These are phyloP conservation scores for Diphyllodes magnificus DNA, from an alignment of 2,113 vertebrate genomes.

Conservation along the genomic window DNA sequence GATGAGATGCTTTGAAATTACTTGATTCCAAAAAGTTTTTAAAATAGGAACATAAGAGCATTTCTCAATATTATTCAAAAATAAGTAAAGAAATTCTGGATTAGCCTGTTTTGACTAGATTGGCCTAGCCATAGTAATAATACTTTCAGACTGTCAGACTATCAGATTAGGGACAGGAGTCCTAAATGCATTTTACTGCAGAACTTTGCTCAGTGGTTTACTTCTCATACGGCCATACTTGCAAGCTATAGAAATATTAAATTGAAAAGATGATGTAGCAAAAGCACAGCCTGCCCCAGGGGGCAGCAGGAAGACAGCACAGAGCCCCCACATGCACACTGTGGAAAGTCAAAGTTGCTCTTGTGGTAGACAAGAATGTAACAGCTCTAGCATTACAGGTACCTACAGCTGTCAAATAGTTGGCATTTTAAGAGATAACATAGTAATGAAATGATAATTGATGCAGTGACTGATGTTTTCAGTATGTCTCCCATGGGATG, in stretches of 20 bases:
- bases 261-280: background rate
- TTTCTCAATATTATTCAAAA: background rate
- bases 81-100: background rate
- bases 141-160: background rate
- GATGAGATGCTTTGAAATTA: background rate
- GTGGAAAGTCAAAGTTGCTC: background rate
- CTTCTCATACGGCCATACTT: background rate
- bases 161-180: background rate
- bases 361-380: background rate
- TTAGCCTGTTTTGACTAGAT: background rate
- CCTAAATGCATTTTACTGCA: background rate
- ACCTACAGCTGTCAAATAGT: background rate
- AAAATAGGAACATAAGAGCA: background rate
- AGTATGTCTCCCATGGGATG: background rate
- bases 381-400: background rate
- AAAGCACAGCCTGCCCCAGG: background rate
- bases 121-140: background rate
- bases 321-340: accelerated
- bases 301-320: background rate
- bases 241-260: background rate
- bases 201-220: background rate
- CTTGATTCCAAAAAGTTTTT: background rate
- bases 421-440: background rate
- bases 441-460: background rate
- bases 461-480: background rate